These are phyloP conservation scores for Volucella bombylans DNA, from an alignment of 2,888 invertebrate genomes.

Conservation along the genomic window DNA sequence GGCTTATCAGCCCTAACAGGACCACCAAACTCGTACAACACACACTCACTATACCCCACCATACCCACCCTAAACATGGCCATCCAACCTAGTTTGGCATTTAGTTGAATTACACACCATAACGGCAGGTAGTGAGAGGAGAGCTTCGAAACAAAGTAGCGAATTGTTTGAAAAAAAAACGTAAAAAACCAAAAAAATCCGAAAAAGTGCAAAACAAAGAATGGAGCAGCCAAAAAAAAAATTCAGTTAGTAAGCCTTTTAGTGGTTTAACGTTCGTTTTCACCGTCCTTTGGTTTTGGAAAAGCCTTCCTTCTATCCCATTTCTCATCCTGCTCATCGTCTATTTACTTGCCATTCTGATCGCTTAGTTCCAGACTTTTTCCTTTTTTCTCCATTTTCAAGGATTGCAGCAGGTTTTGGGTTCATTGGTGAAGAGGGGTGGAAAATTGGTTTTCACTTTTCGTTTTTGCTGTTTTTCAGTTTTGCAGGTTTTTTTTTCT, in stretches of 20 bases:
- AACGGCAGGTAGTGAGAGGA: conserved; percentile 16
- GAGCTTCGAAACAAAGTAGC: conserved; percentile 44
- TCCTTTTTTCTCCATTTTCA: neutral
- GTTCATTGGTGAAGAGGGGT: neutral
- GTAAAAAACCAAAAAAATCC: neutral
- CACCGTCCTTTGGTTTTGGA: neutral
- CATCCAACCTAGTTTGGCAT: conserved; percentile 50
- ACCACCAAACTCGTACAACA: no score
- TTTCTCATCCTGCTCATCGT: neutral
- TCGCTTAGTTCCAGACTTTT: neutral
- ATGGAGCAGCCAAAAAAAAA: neutral
- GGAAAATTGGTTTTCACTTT: conserved; percentile 44
- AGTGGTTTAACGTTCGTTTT: conserved; percentile 38
- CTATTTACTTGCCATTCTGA: neutral
- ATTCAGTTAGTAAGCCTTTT: conserved; percentile 51
- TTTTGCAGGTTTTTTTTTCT: no score
- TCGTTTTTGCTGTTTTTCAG: no score
- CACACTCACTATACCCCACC: neutral
- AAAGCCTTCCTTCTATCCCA: neutral
- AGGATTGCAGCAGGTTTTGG: conserved; percentile 6
- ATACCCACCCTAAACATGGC: neutral
- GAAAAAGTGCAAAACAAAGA: neutral
- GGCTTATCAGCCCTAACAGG: no score
- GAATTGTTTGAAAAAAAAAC: conserved; percentile 41
- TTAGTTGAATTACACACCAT: conserved; percentile 56